Evolutionary conservation across 2,888 invertebrate genomes (phyloP).

Genomic region (Athrips mouffetella): DNA sequence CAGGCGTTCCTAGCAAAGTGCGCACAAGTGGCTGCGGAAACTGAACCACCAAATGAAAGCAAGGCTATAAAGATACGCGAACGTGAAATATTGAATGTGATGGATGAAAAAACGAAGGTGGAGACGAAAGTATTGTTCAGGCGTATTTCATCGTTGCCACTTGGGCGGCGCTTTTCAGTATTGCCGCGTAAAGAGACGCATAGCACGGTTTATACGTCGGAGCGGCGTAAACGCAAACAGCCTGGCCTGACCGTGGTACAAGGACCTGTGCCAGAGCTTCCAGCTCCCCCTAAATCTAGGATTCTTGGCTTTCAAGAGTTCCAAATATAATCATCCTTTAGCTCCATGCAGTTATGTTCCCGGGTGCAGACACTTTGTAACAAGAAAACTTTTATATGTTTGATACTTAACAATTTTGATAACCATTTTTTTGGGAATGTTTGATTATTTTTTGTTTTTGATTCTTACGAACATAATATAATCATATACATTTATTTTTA

Average conservation of each 20-base stretch:
- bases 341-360: too few relatives aligned
- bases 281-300: slow-evolving; percentile 47
- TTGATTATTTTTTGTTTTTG: too few relatives aligned
- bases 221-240: slow-evolving; percentile 52
- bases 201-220: slow-evolving; percentile 34
- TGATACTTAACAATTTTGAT: too few relatives aligned
- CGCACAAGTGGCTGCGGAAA: slow-evolving; percentile 55
- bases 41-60: slow-evolving; percentile 55
- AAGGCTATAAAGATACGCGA: slow-evolving; percentile 59
- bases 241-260: slow-evolving; percentile 62
- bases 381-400: too few relatives aligned
- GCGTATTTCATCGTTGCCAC: slow-evolving; percentile 60
- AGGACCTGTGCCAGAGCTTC: slow-evolving; percentile 51
- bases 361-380: too few relatives aligned
- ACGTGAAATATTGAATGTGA: slow-evolving; percentile 50
- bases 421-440: too few relatives aligned
- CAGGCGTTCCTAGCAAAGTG: slow-evolving; percentile 64
- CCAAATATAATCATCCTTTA: slow-evolving; percentile 51
- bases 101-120: slow-evolving; percentile 51
- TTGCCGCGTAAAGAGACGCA: slow-evolving; percentile 49
- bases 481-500: too few relatives aligned
- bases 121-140: slow-evolving; percentile 62
- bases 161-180: slow-evolving; percentile 59
- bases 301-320: slow-evolving; percentile 59
- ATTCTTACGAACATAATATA: neutral